Percentiles rank a stretch among this genome's conserved stretches.
Evolutionary conservation across 2,113 vertebrate species (phyloP).

Genomic region (Laterallus jamaicensis): DNA sequence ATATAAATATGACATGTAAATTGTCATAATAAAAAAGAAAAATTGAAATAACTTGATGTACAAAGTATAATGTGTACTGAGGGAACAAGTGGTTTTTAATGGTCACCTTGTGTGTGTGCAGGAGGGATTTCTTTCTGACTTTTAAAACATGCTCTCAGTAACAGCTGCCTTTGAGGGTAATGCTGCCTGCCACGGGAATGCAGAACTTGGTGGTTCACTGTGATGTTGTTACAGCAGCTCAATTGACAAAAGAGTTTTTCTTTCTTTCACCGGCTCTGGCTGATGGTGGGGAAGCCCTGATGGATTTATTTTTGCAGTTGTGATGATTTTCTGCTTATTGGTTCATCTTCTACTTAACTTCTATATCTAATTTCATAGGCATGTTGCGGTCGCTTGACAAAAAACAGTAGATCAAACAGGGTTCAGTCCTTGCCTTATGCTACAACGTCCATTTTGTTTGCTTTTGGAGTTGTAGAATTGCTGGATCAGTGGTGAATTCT

Average conservation of each 20-base stretch:
- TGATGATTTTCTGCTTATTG: fast-evolving
- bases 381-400: background rate
- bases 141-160: background rate
- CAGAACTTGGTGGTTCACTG: background rate
- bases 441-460: background rate
- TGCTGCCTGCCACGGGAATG: background rate
- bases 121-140: background rate
- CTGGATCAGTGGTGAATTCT: background rate
- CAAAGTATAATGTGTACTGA: slow-evolving; percentile 61
- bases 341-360: background rate
- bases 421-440: background rate
- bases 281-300: background rate
- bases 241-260: background rate
- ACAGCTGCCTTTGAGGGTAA: fast-evolving
- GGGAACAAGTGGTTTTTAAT: slow-evolving; percentile 11
- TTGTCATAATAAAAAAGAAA: slow-evolving; percentile 91
- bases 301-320: background rate
- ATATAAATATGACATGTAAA: slow-evolving; percentile 94
- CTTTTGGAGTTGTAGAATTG: background rate
- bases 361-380: background rate
- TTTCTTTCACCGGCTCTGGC: background rate
- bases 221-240: background rate
- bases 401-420: background rate
- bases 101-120: fast-evolving
- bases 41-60: slow-evolving; percentile 72